phyloP scores from a whole-genome alignment of 1,140 invertebrate genomes.

The Tetranychus cinnabarinus region DNA sequence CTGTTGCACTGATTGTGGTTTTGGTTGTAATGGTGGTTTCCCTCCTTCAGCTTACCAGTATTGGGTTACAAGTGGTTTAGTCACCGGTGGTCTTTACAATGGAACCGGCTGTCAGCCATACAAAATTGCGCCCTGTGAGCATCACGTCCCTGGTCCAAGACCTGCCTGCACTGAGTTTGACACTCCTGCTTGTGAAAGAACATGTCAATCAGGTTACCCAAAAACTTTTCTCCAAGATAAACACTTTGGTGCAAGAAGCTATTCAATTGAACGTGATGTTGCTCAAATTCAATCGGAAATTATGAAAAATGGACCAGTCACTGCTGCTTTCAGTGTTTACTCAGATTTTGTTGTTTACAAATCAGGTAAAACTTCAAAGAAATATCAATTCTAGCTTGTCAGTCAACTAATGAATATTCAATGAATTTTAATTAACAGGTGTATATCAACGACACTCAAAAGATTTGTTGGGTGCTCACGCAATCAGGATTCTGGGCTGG shows the following conservation, averaged over 20 bases:
- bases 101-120: constrained; percentile 44
- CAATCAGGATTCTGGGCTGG: constrained; percentile 11
- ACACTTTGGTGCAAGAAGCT: constrained; percentile 28
- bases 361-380: constrained; percentile 27
- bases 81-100: constrained; percentile 57
- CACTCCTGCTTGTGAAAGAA: constrained; percentile 1
- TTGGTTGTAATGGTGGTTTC: constrained; percentile 52
- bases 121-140: constrained; percentile 58
- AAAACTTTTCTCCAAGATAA: constrained; percentile 46
- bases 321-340: constrained; percentile 71
- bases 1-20: constrained; percentile 55
- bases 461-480: constrained; percentile 4
- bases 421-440: neutral
- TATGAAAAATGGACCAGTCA: constrained; percentile 65
- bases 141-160: constrained; percentile 45
- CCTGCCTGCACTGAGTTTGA: neutral
- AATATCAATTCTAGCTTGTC: neutral
- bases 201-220: constrained; percentile 42
- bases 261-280: constrained; percentile 26
- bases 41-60: constrained; percentile 54
- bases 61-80: constrained; percentile 49
- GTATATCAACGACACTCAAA: neutral
- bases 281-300: constrained; percentile 54
- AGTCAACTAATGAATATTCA: neutral
- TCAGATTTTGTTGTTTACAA: constrained; percentile 66